phyloP scores from a whole-genome alignment of 2,113 vertebrate species.

The Halichoeres trimaculatus region DNA sequence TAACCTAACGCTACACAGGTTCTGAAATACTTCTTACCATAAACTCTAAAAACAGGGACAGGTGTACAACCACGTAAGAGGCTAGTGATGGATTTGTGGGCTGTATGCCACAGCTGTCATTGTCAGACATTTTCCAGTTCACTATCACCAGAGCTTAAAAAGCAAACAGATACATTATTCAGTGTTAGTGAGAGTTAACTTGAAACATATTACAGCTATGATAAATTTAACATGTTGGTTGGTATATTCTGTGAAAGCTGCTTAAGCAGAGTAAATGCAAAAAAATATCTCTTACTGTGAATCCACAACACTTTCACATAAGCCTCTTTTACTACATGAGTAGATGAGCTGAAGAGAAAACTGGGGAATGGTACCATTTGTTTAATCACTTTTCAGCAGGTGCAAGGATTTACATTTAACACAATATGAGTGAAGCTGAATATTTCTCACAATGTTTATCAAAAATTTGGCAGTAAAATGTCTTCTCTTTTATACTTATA shows the following conservation, averaged over 20 bases:
- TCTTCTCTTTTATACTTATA: too few relatives aligned
- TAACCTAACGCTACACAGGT: too few relatives aligned
- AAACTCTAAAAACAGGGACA: neutral
- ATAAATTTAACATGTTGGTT: constrained; percentile 6
- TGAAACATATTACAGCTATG: constrained; percentile 25
- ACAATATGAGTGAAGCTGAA: neutral
- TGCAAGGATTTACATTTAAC: neutral
- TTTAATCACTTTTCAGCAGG: constrained; percentile 3
- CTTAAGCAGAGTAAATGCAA: neutral
- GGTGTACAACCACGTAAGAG: neutral
- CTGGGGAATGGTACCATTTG: neutral
- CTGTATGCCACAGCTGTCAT: neutral
- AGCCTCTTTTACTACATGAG: neutral
- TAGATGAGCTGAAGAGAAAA: constrained; percentile 3
- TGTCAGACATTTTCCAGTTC: constrained; percentile 17
- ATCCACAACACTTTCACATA: neutral
- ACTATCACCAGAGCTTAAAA: constrained; percentile 6
- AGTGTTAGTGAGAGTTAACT: constrained; percentile 14
- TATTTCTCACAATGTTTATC: too few relatives aligned
- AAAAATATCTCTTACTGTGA: constrained; percentile 3
- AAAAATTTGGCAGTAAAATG: too few relatives aligned
- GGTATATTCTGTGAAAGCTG: constrained; percentile 34
- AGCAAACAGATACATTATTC: neutral
- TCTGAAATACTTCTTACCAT: neutral
- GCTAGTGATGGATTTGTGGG: neutral